phyloP scores from a whole-genome alignment of 2,113 vertebrate genomes.

The Bettongia penicillata region DNA sequence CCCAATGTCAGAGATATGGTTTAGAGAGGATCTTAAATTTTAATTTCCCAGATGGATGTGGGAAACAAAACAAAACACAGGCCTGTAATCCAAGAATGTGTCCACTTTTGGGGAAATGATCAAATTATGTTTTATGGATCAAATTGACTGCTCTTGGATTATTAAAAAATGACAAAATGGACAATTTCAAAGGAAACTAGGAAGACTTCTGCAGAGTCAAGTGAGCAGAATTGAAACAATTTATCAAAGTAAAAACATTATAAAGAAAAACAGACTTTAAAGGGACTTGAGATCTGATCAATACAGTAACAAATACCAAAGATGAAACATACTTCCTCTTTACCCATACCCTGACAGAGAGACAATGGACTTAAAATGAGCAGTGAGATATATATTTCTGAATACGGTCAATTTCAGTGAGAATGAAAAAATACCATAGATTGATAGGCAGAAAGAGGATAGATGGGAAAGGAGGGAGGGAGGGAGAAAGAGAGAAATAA shows the following conservation, averaged over 20 bases:
- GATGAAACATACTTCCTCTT: neutral
- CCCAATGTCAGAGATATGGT: neutral
- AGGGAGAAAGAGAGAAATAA: neutral
- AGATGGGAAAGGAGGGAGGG: neutral
- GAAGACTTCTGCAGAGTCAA: neutral
- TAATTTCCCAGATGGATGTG: neutral
- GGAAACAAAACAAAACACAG: neutral
- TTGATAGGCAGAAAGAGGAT: neutral
- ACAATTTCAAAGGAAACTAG: neutral
- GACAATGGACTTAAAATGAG: neutral
- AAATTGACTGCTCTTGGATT: neutral
- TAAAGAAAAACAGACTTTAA: neutral
- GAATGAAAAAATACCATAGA: neutral
- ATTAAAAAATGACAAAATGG: neutral
- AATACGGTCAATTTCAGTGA: neutral
- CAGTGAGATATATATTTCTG: neutral
- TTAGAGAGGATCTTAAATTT: neutral
- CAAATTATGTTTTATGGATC: neutral
- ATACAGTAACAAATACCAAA: neutral
- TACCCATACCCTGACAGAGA: neutral
- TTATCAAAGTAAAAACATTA: neutral
- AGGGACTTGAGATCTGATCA: neutral
- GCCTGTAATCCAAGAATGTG: neutral
- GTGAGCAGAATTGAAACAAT: neutral
- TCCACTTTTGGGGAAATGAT: neutral